These are phyloP conservation scores for Hylaeus volcanicus DNA, from an alignment of 1,140 invertebrate genomes.

Conservation along the genomic window DNA sequence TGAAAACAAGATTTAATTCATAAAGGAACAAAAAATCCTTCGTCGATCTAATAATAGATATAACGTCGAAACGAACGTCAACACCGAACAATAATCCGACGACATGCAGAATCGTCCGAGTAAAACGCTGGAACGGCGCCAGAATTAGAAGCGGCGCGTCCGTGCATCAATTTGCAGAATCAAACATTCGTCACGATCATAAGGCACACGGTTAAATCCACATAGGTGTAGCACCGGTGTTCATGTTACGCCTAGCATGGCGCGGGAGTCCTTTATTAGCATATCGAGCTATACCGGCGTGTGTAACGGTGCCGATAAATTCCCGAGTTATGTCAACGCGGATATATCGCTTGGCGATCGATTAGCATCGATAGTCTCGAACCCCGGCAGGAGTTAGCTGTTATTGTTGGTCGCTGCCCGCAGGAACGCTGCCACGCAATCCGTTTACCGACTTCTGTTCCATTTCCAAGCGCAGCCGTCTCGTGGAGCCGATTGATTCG, in stretches of 20 bases:
- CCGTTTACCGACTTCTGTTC: slow-evolving; percentile 50
- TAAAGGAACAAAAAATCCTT: too few species aligned
- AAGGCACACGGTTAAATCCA: slow-evolving; percentile 16
- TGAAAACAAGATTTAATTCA: too few species aligned
- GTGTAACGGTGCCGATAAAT: slow-evolving; percentile 74
- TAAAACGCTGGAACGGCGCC: neutral
- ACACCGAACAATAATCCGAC: neutral
- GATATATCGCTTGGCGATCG: slow-evolving; percentile 74
- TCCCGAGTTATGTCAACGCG: slow-evolving; percentile 74
- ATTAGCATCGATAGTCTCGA: slow-evolving; percentile 71
- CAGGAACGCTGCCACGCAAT: slow-evolving; percentile 62
- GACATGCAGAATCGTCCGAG: neutral
- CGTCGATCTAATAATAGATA: too few species aligned
- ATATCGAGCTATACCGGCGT: slow-evolving; percentile 65
- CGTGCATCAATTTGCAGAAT: slow-evolving; percentile 13
- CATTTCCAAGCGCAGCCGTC: neutral
- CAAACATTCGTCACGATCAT: slow-evolving; percentile 26
- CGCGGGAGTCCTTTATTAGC: slow-evolving; percentile 72
- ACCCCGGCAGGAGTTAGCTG: slow-evolving; percentile 57
- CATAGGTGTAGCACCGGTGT: slow-evolving; percentile 21
- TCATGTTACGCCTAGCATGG: slow-evolving; percentile 16
- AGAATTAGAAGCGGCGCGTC: neutral
- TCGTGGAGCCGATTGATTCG: slow-evolving; percentile 4
- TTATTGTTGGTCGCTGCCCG: slow-evolving; percentile 65
- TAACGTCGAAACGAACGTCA: neutral